Evolutionary conservation across 2,888 invertebrate species (phyloP).

Genomic region (Eilema griseolum): DNA sequence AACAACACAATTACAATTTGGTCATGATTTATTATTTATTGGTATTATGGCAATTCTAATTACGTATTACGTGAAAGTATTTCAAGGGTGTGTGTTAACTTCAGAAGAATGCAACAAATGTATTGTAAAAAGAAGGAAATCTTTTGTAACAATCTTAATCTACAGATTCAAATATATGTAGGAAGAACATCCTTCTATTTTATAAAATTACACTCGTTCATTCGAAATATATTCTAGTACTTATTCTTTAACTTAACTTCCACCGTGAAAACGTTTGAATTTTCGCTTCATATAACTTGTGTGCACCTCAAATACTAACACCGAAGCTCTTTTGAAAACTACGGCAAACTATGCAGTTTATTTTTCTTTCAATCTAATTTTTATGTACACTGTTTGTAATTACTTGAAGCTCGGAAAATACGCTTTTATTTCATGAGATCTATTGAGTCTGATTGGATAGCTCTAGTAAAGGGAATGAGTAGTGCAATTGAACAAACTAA

Average conservation of each 20-base stretch:
- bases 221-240: not conserved
- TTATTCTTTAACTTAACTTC: not conserved
- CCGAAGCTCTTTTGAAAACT: not conserved
- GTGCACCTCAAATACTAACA: not conserved
- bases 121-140: not conserved
- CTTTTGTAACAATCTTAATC: not conserved
- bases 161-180: too few species aligned
- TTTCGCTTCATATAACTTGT: not conserved
- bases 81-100: too few species aligned
- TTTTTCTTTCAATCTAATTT: not conserved
- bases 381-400: not conserved
- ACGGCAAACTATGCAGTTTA: not conserved
- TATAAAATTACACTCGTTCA: not conserved
- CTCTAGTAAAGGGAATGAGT: not conserved
- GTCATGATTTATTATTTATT: too few species aligned
- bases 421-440: not conserved
- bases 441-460: slow-evolving; percentile 1
- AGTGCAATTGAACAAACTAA: not conserved
- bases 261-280: not conserved
- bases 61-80: too few species aligned
- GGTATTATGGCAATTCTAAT: too few species aligned
- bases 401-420: slow-evolving; percentile 1
- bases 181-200: too few species aligned
- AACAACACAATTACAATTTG: too few species aligned
- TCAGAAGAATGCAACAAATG: not conserved